Evolutionary conservation across 2,113 vertebrate genomes (phyloP).

Genomic region (Daphoenositta chrysoptera): DNA sequence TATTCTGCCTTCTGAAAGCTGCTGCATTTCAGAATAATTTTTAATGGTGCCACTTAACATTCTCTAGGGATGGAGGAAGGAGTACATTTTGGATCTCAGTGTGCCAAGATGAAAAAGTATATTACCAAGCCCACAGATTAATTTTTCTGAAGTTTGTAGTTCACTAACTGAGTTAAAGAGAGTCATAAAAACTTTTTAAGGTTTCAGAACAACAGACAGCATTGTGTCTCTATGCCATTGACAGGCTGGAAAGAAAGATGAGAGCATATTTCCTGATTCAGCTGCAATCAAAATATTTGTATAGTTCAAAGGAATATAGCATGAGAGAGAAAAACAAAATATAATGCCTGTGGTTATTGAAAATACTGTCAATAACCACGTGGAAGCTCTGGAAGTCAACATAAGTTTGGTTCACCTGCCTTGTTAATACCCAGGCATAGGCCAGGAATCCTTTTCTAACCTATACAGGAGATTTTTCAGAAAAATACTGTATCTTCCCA

Average conservation of each 20-base stretch:
- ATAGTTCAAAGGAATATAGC: background rate
- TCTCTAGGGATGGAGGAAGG: background rate
- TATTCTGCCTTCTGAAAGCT: slow-evolving; percentile 2
- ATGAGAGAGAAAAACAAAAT: background rate
- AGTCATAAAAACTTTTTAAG: background rate
- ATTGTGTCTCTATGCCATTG: background rate
- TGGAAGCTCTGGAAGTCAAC: background rate
- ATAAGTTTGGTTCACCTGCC: background rate
- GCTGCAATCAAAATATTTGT: slow-evolving; percentile 13
- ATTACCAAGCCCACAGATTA: background rate
- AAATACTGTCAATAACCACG: background rate
- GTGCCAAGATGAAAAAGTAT: background rate
- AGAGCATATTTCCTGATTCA: background rate
- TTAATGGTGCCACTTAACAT: slow-evolving; percentile 33
- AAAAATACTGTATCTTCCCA: background rate
- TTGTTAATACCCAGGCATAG: background rate
- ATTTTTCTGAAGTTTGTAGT: background rate
- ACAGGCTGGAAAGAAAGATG: background rate
- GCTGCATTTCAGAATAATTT: background rate
- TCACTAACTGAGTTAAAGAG: background rate
- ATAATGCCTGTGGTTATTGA: background rate
- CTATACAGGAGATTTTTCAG: background rate
- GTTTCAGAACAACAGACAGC: background rate
- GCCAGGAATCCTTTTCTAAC: background rate
- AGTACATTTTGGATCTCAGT: background rate